Percentiles rank a stretch among this genome's conserved stretches.
These are phyloP conservation scores for Sakesphorus luctuosus DNA, from an alignment of 2,113 vertebrate species.

Conservation along the genomic window DNA sequence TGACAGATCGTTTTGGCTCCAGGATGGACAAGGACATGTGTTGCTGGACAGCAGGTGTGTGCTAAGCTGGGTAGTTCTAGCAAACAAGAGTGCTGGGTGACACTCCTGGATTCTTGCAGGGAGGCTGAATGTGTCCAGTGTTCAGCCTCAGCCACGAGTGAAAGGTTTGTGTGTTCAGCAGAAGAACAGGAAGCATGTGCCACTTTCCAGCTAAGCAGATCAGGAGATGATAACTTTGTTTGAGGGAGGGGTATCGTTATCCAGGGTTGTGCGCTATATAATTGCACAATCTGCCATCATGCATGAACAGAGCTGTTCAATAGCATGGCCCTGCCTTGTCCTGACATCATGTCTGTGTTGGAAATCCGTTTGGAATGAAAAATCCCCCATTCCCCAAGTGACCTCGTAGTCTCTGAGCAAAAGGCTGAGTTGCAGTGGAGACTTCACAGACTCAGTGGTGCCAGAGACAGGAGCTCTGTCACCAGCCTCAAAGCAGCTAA, in stretches of 20 bases:
- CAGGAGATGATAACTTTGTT: slow-evolving; percentile 88
- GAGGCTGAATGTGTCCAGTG: neutral
- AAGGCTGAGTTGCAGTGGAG: slow-evolving; percentile 36
- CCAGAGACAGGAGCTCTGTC: neutral
- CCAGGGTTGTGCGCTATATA: slow-evolving; percentile 80
- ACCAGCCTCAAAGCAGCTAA: neutral
- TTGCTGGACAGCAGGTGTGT: neutral
- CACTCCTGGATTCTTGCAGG: neutral
- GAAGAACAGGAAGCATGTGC: slow-evolving; percentile 78
- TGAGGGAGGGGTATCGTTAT: slow-evolving; percentile 82
- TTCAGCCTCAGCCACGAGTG: neutral
- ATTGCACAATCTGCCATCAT: slow-evolving; percentile 83
- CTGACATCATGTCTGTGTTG: slow-evolving; percentile 92
- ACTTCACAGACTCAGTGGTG: slow-evolving; percentile 4
- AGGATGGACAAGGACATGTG: neutral
- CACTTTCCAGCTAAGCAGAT: slow-evolving; percentile 85
- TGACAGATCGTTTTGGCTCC: neutral
- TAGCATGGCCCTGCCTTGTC: slow-evolving; percentile 82
- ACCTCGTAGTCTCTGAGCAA: slow-evolving; percentile 42
- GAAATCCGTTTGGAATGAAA: slow-evolving; percentile 88
- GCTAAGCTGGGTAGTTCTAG: neutral
- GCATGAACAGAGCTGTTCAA: slow-evolving; percentile 88
- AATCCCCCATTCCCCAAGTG: slow-evolving; percentile 67
- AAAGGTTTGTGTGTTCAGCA: slow-evolving; percentile 71
- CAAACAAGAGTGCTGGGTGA: neutral